Base-by-base conservation (phyloP, 2,797 vertebrate species). In the Sebastes hubbsi region DNA sequence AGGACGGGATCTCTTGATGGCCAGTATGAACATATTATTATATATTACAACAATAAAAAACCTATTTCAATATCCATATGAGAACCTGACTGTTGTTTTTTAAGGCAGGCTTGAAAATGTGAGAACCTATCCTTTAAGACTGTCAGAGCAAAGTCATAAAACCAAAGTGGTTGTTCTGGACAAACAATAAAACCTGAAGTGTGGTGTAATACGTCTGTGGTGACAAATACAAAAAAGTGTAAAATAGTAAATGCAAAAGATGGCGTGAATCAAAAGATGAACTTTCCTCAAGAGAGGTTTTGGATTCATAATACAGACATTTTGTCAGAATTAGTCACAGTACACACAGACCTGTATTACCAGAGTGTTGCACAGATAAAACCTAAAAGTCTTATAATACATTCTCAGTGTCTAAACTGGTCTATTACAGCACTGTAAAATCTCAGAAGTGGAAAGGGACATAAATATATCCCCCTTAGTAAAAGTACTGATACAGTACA, bases 401-500 rank as follows among this genome's bases (percentile, higher is more conserved):
- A 84, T 65, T 30, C 56, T 79, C 69, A 82, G 59, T 71, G 68
- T 80, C 61, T 55, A 42, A 77, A 70, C 58, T 67, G 34, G 13
- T 66, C 65, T 58, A 32, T 58, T 42, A 80, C 38, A 72, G 36
- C 77, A 79, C n/a, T 71, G 24, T 71, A 68, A 69, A 66, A 56
- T 74, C 67, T 85, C 29, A 76, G 66, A 61, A n/a, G 55, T 16
- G 64, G 3, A 74, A 74, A 60, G 54, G 34, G 46, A 72, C 30
- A 20, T 79, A n/a, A 27, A 78, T 58, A 60, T 66, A 78, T 22
- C 12, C 54, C 25, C 18, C 32, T 52, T 69, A 63, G 61, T 77
- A 71, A 27, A 77, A 76, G 88, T 91, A 90, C 92, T 92, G 90
- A 89, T 91, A 83, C 90, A 90, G 89, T 91, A 92, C 88, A 89